These are phyloP conservation scores for Ashinkailepas kermadecensis DNA, from an alignment of 2,888 invertebrate species.

Conservation along the genomic window DNA sequence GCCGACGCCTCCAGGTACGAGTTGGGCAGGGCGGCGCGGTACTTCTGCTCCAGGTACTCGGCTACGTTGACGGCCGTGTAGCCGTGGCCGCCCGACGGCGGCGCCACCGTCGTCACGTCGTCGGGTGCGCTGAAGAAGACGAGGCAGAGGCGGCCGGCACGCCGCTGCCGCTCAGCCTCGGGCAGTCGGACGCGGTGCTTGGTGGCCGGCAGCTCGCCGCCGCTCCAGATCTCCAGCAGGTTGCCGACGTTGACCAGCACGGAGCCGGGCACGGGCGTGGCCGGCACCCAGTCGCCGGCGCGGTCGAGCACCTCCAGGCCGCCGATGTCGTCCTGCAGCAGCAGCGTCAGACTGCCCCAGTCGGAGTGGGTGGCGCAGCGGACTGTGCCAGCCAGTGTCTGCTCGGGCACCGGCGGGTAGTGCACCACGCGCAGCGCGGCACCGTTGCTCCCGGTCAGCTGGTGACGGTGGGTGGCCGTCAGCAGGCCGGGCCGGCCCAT, in stretches of 20 bases:
- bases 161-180: constrained; percentile 53
- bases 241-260: constrained; percentile 68
- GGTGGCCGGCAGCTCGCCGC: constrained; percentile 59
- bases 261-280: constrained; percentile 38
- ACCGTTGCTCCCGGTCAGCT: constrained; percentile 21
- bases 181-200: constrained; percentile 64
- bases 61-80: constrained; percentile 26
- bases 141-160: constrained; percentile 62
- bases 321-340: constrained; percentile 64
- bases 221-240: constrained; percentile 65
- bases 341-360: constrained; percentile 56
- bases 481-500: background rate
- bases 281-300: constrained; percentile 61
- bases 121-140: constrained; percentile 71
- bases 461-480: background rate
- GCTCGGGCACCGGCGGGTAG: constrained; percentile 53
- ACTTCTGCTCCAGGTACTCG: constrained; percentile 17
- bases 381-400: constrained; percentile 47
- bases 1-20: background rate
- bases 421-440: constrained; percentile 55
- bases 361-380: constrained; percentile 66
- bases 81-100: constrained; percentile 39
- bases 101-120: constrained; percentile 48
- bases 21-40: background rate
- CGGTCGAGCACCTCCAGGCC: constrained; percentile 62